Evolutionary conservation across 1,140 invertebrate genomes (phyloP), one percentile per base, ranked within the genome.

Genomic region (Melanaphis sacchari): DNA sequence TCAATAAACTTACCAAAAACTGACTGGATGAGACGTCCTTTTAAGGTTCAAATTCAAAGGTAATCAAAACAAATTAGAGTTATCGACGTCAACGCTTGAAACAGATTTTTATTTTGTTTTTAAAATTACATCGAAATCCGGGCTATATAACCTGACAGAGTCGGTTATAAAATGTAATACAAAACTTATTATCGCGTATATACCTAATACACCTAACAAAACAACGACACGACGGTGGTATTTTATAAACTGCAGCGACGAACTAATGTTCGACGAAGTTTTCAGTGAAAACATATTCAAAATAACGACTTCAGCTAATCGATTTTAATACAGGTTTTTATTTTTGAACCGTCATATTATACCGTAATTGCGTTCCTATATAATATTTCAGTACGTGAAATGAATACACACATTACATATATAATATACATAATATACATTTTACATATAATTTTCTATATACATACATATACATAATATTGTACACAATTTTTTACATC

Each of bases 321-420:
- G 59, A 76, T 76, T 76, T 76, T n/a, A 76, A 76, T 76, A 76
- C 59, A 36, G 59, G 59, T 76, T 76, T 76, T 76, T 76, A 76
- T n/a, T 76, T 76, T 76, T n/a, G 59, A 76, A 76, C 59, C 59
- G 59, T n/a, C n/a, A 76, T n/a, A 76, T 76, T 76, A n/a, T 76
- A 76, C 59, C 59, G 59, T 76, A 76, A 76, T 76, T 76, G 59
- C 59, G 59, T 76, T 76, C 15, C 59, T 76, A 76, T 76, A 59
- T 8, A 43, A 21, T n/a, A 76, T 76, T 76, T 76, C 59, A n/a
- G 59, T 15, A 66, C n/a, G 31, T n/a, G 59, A n/a, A 31, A 66
- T 66, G n/a, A 66, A 31, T 66, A 59, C 4, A 15, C n/a, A n/a
- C n/a, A 66, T 18, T n/a, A 66, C 6, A 66, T 15, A n/a, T 66